These are phyloP conservation scores for Tetraodon nigroviridis DNA, from an alignment of 2,113 vertebrate genomes.

Conservation along the genomic window DNA sequence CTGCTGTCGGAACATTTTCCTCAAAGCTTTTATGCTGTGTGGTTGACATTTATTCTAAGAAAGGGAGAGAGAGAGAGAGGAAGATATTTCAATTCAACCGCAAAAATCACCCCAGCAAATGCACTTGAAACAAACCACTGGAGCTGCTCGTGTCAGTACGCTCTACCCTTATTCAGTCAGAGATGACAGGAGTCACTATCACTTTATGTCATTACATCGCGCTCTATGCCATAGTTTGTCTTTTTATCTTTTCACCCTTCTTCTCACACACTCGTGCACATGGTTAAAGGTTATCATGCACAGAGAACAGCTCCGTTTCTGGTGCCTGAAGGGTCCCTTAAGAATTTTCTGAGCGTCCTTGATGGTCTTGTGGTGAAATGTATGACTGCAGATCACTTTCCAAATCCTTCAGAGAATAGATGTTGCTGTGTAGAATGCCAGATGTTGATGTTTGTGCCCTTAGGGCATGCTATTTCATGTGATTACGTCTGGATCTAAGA, in stretches of 20 bases:
- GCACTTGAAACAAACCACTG: constrained; percentile 22
- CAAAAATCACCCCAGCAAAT: constrained; percentile 12
- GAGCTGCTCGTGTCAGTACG: constrained; percentile 18
- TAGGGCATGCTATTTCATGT: constrained; percentile 17
- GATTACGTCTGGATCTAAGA: constrained; percentile 34
- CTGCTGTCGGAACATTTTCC: constrained; percentile 20
- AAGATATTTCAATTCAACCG: constrained; percentile 9
- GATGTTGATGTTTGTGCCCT: neutral
- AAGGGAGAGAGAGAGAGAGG: neutral
- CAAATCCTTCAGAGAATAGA: neutral
- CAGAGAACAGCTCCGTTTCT: neutral
- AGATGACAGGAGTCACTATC: constrained; percentile 11
- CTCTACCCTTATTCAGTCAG: constrained; percentile 16
- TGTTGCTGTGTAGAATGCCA: neutral
- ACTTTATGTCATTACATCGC: constrained; percentile 13
- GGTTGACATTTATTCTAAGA: constrained; percentile 10
- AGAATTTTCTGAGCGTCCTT: constrained; percentile 13
- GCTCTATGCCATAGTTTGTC: constrained; percentile 2
- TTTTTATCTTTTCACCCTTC: neutral
- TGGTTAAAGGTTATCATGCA: neutral
- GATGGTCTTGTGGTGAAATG: neutral
- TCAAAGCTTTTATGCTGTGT: constrained; percentile 21
- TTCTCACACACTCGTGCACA: neutral
- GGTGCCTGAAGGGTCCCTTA: constrained; percentile 23
- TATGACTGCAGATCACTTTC: neutral